phyloP scores from a whole-genome alignment of 2,888 invertebrate species.

The Agrochola litura region DNA sequence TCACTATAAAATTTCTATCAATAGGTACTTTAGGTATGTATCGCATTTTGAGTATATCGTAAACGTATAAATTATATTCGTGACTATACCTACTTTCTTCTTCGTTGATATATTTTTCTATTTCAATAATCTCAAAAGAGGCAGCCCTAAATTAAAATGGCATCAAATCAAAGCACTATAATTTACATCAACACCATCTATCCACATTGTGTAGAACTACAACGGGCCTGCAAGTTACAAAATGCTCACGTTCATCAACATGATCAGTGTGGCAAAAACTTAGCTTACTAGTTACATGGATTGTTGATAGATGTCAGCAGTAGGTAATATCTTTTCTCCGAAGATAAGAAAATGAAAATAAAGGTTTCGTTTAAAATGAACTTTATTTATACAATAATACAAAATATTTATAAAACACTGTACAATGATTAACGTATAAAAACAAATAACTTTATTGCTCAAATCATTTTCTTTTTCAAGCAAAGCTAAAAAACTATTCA shows the following conservation, averaged over 20 bases:
- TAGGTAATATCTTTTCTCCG: not conserved
- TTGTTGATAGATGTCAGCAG: conserved; percentile 39
- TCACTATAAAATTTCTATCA: not conserved
- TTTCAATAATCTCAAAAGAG: not conserved
- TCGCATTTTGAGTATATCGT: not conserved
- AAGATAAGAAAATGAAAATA: not conserved
- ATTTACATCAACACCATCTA: conserved; percentile 37
- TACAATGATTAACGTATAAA: conserved; percentile 72
- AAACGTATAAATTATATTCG: not conserved
- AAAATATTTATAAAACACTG: conserved; percentile 70
- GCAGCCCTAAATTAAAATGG: not conserved
- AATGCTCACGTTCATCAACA: not conserved
- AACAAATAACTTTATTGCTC: conserved; percentile 29
- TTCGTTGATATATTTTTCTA: not conserved
- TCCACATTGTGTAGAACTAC: not conserved
- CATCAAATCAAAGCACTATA: not conserved
- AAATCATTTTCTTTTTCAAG: not conserved
- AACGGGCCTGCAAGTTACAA: not conserved
- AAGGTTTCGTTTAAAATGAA: conserved; percentile 27
- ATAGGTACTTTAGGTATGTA: not conserved
- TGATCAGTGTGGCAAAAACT: no score
- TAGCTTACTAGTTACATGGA: not conserved
- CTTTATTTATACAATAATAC: conserved; percentile 63
- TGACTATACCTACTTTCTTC: not conserved
- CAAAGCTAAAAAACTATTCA: conserved; percentile 5